Evolutionary conservation across 2,888 invertebrate genomes (phyloP), one percentile per base, ranked within the genome.

Genomic region (Nyleta sp.): DNA sequence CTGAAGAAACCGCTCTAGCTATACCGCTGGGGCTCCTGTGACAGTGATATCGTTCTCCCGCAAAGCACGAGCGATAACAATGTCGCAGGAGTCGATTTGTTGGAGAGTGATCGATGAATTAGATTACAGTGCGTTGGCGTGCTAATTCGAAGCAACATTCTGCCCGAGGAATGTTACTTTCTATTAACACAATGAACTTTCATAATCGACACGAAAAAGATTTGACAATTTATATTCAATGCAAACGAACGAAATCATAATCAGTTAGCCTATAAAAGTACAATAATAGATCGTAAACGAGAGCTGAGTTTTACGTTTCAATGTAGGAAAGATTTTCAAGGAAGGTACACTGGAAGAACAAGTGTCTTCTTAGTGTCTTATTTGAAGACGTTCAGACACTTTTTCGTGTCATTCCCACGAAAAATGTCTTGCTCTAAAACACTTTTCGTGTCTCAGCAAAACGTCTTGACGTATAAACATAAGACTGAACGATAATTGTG

Each of bases 1-100:
- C 62, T 81, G 3, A 76, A 59, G 13, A 64, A 72, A 38, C 87
- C 89, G 1, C 86, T 86, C 75, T 89, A 90, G 88, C 89, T 87
- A 79, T 81, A 84, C 38, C 87, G 89, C 7, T 90, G 89, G 89
- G 87, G 86, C 83, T 90, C 89, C 13, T 90, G 89, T 75, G 87
- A 88, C 20, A 84, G 86, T 20, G 81, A 76, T 28, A 75, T 80
- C 50, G 28, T 79, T 55, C 31, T 80, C 33, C 17, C 67, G 17
- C 52, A 76, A 18, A 52, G 17, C 11, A 18, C n/a, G 22, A 28
- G 13, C 8, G 59, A 71, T 44, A 28, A 24, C 28, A 59, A 1
- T n/a, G 40, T 67, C 20, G 20, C 70, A 72, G 74, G 72, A 59
- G 62, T 74, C 31, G 20, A 80, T 20, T 22, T 24, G 42, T 46